Conservation (phyloP, 2,888 invertebrate species). For the Coleophora deauratella region DNA sequence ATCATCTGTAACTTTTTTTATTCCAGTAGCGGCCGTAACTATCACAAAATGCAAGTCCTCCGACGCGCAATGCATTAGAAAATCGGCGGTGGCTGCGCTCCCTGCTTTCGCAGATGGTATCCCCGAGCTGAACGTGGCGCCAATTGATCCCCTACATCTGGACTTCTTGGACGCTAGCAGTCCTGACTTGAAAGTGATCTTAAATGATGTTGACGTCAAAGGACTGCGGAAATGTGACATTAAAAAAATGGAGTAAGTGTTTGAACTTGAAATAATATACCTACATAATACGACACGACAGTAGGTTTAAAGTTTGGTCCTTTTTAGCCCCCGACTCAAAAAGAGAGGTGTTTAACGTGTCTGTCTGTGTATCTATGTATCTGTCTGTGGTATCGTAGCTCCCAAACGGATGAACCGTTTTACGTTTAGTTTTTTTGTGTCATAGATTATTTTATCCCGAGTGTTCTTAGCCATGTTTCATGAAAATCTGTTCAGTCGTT, state of each 20-base stretch:
- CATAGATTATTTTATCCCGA: too few relatives aligned
- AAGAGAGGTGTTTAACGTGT: too few relatives aligned
- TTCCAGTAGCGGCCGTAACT: constrained; percentile 24
- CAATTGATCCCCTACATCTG: constrained; percentile 34
- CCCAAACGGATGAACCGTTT: too few relatives aligned
- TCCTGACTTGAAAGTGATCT: constrained; percentile 26
- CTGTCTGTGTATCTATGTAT: too few relatives aligned
- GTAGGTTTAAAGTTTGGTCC: too few relatives aligned
- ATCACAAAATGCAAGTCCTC: constrained; percentile 34
- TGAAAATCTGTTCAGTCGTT: too few relatives aligned
- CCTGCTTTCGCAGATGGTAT: constrained; percentile 32
- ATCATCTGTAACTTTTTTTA: too few relatives aligned
- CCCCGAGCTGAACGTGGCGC: constrained; percentile 29
- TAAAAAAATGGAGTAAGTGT: constrained; percentile 31
- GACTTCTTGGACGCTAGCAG: constrained; percentile 36
- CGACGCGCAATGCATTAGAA: constrained; percentile 37
- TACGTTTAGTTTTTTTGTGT: too few relatives aligned
- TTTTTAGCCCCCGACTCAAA: too few relatives aligned
- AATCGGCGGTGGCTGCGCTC: constrained; percentile 24
- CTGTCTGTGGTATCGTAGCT: too few relatives aligned
- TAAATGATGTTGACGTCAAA: constrained; percentile 27
- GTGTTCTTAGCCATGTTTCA: too few relatives aligned
- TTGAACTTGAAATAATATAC: constrained; percentile 1
- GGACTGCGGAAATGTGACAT: constrained; percentile 35
- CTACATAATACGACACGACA: too few relatives aligned